Evolutionary conservation across 2,113 vertebrate species (phyloP).

Genomic region (Datnioides undecimradiatus): DNA sequence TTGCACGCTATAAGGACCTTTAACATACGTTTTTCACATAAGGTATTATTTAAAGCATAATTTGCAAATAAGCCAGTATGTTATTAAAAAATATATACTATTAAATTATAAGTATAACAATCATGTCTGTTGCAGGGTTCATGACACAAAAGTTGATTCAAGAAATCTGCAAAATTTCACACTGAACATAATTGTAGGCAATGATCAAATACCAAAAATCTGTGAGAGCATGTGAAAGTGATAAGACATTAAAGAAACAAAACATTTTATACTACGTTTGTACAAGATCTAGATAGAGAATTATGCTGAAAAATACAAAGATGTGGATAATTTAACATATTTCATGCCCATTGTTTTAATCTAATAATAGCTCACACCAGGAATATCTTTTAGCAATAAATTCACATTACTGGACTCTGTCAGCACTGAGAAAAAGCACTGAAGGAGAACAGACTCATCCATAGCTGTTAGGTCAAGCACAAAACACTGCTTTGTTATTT

Average conservation of each 20-base stretch:
- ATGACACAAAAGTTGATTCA: not conserved
- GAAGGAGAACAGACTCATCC: slow-evolving; percentile 48
- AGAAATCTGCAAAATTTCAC: not conserved
- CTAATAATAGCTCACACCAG: slow-evolving; percentile 38
- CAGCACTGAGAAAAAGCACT: slow-evolving; percentile 28
- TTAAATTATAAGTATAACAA: not conserved
- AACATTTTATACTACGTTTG: slow-evolving; percentile 28
- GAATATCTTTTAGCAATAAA: slow-evolving; percentile 46
- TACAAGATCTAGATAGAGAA: not conserved
- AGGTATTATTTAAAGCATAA: not conserved
- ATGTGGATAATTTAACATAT: slow-evolving; percentile 27
- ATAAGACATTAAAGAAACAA: slow-evolving; percentile 9
- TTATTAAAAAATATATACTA: not conserved
- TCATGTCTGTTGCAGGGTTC: not conserved
- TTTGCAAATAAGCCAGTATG: not conserved
- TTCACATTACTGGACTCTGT: slow-evolving; percentile 41
- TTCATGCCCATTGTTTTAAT: slow-evolving; percentile 36
- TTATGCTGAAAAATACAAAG: not conserved
- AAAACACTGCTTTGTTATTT: slow-evolving; percentile 52
- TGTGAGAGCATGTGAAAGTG: not conserved
- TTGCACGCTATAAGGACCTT: not conserved
- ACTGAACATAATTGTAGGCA: not conserved
- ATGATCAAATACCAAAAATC: not conserved
- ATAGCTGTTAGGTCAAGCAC: slow-evolving; percentile 51
- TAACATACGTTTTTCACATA: not conserved